Conservation (phyloP, 2,888 invertebrate species). For the Cepaea hortensis region DNA sequence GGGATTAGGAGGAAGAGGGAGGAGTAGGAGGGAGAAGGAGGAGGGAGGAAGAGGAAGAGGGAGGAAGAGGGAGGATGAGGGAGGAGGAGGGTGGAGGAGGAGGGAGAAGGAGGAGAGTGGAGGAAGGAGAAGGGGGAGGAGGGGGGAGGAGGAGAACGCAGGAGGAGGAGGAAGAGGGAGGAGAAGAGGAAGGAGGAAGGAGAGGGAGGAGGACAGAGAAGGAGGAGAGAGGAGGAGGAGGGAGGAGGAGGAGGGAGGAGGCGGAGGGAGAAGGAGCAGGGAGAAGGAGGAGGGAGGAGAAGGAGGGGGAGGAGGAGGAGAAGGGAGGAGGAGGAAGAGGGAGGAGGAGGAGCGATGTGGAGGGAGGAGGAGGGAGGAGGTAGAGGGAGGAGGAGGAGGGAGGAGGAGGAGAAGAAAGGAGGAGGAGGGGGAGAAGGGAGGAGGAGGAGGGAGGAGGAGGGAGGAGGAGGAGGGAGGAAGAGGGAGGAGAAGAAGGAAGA, state of each 20-base stretch:
- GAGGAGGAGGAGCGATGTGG: not conserved
- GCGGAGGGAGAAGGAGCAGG: no score
- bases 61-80: no score
- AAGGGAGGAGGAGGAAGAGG: not conserved
- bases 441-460: not conserved
- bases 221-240: no score
- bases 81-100: no score
- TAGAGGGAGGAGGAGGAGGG: not conserved
- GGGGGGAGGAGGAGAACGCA: not conserved
- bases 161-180: not conserved
- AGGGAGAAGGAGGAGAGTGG: no score
- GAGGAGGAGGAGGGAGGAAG: not conserved
- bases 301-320: not conserved
- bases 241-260: no score
- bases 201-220: no score
- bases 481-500: not conserved
- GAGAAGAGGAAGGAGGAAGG: slow-evolving; percentile 3
- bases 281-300: slow-evolving; percentile 2
- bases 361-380: no score
- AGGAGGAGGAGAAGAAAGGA: not conserved
- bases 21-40: no score
- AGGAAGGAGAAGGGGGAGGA: no score
- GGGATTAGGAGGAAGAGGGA: no score
- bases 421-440: not conserved
- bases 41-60: not conserved